These are phyloP conservation scores for Caenorhabditis briggsae DNA, from an alignment of 1,140 invertebrate species.

Conservation along the genomic window DNA sequence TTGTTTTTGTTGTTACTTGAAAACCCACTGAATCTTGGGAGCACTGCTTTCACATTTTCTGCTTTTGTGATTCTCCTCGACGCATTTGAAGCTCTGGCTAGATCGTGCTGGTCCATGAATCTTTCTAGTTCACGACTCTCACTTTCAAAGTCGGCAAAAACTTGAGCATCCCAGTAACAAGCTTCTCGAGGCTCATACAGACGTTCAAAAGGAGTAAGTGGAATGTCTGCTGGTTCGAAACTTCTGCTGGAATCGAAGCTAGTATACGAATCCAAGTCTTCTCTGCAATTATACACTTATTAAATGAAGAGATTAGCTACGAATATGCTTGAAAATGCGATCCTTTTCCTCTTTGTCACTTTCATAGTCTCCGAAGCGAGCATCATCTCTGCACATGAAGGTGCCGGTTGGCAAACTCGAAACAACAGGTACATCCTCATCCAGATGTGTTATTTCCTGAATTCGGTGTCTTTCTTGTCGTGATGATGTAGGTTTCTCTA, in stretches of 20 bases:
- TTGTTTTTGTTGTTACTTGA: no score
- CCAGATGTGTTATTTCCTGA: no score
- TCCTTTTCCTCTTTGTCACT: no score
- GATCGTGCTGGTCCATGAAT: background rate
- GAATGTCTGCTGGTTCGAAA: background rate
- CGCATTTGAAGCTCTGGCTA: background rate
- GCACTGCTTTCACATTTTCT: background rate
- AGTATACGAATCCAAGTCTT: background rate
- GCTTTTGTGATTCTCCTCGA: background rate
- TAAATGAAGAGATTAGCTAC: background rate
- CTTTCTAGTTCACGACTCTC: background rate
- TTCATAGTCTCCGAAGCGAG: no score
- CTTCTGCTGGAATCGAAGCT: no score
- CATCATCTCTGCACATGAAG: no score
- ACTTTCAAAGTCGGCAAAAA: background rate
- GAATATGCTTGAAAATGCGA: no score
- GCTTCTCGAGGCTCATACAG: background rate
- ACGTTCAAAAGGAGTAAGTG: background rate
- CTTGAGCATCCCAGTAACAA: background rate
- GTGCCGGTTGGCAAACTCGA: no score
- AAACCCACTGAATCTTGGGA: background rate
- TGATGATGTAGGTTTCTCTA: no score
- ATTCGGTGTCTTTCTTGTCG: no score
- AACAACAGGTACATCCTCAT: no score
- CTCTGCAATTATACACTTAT: background rate